Conservation (phyloP, 2,888 invertebrate genomes). For the Craniophora ligustri region DNA sequence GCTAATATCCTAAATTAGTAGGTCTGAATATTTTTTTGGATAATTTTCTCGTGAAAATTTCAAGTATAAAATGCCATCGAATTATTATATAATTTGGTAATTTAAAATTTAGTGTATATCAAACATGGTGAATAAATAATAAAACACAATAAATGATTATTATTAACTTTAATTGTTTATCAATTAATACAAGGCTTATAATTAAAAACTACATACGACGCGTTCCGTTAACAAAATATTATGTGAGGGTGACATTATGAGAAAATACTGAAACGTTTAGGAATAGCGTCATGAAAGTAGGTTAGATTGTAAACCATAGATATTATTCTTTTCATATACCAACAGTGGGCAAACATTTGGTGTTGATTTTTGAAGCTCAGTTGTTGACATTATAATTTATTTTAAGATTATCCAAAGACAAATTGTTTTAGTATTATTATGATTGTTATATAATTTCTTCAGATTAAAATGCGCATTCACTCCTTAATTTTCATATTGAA, state of each 20-base stretch:
- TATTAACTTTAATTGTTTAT: constrained; percentile 62
- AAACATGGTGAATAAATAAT: constrained; percentile 2
- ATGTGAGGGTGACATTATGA: constrained; percentile 30
- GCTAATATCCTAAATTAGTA: too few species aligned
- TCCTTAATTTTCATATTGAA: not conserved
- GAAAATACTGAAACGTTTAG: constrained; percentile 60
- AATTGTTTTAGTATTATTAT: too few species aligned
- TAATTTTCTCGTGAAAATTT: too few species aligned
- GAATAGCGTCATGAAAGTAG: constrained; percentile 25
- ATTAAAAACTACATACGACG: constrained; percentile 37
- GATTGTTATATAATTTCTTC: too few species aligned
- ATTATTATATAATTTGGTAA: too few species aligned
- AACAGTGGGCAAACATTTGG: not conserved
- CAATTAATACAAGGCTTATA: constrained; percentile 53
- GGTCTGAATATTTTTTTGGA: too few species aligned
- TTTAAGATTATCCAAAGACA: too few species aligned
- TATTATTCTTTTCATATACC: constrained; percentile 29
- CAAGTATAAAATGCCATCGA: too few species aligned
- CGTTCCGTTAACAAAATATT: constrained; percentile 60
- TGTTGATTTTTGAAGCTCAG: too few species aligned
- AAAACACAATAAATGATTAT: constrained; percentile 50
- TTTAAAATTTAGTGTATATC: too few species aligned
- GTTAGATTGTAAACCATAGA: constrained; percentile 20
- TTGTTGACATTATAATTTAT: too few species aligned
- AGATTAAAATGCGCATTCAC: not conserved